Evolutionary conservation across 1,140 invertebrate genomes (phyloP).

Genomic region (Laupala kohalensis): DNA sequence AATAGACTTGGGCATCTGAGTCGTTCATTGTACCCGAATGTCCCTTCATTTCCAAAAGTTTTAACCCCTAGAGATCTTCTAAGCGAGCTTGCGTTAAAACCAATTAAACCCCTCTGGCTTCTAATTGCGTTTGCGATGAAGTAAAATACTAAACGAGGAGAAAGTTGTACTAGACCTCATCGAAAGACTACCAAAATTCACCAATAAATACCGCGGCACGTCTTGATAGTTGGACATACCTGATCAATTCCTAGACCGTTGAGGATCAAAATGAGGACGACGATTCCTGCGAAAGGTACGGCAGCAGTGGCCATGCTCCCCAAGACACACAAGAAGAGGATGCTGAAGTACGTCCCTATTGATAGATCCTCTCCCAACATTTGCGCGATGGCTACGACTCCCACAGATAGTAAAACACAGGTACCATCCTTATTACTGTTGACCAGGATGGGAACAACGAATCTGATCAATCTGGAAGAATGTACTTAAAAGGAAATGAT

Average conservation of each 20-base stretch:
- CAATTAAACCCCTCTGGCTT: too few species aligned
- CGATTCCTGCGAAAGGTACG: not conserved
- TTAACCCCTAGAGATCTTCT: too few species aligned
- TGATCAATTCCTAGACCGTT: not conserved
- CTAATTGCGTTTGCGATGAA: too few species aligned
- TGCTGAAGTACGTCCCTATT: not conserved
- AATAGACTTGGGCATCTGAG: too few species aligned
- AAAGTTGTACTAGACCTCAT: too few species aligned
- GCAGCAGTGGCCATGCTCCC: not conserved
- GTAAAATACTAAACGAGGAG: too few species aligned
- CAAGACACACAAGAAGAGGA: not conserved
- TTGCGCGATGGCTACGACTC: not conserved
- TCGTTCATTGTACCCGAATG: too few species aligned
- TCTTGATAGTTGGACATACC: too few species aligned
- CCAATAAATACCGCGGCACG: too few species aligned
- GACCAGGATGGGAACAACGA: not conserved
- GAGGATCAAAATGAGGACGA: not conserved
- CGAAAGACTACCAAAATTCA: too few species aligned
- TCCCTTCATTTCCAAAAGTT: too few species aligned
- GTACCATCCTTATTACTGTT: not conserved
- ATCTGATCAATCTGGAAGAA: not conserved
- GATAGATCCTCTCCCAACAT: not conserved
- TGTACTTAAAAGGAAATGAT: not conserved
- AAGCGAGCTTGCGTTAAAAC: too few species aligned
- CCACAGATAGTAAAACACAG: not conserved